These are phyloP conservation scores for Reinhardtius hippoglossoides DNA, from an alignment of 2,113 vertebrate species.

Conservation along the genomic window DNA sequence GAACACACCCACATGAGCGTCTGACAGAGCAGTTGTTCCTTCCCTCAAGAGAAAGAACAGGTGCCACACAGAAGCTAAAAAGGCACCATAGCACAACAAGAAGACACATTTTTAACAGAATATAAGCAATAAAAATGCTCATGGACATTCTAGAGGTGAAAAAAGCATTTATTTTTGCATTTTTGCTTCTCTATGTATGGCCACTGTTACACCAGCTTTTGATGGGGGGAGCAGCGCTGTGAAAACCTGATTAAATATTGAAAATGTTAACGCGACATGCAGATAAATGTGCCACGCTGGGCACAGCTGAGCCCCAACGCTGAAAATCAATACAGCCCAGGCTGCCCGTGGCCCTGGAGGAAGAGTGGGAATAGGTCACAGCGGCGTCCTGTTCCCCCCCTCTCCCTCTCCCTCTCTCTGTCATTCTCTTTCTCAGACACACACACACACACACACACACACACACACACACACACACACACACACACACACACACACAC, in stretches of 20 bases:
- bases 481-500: background rate
- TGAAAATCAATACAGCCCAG: slow-evolving; percentile 74
- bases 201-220: slow-evolving; percentile 21
- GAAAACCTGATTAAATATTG: slow-evolving; percentile 79
- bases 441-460: too few species aligned
- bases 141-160: background rate
- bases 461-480: background rate
- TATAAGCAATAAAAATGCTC: background rate
- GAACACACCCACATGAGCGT: slow-evolving; percentile 12
- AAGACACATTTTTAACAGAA: background rate
- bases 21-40: slow-evolving; percentile 28
- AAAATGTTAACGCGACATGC: slow-evolving; percentile 77
- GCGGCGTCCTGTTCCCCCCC: slow-evolving; percentile 31
- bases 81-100: background rate
- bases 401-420: background rate
- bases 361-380: slow-evolving; percentile 78
- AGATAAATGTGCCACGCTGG: slow-evolving; percentile 77
- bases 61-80: background rate
- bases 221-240: slow-evolving; percentile 41
- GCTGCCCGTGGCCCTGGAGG: slow-evolving; percentile 67
- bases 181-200: slow-evolving; percentile 23
- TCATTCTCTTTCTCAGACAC: too few species aligned
- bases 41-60: slow-evolving; percentile 1
- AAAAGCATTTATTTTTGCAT: background rate
- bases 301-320: slow-evolving; percentile 77